Base-by-base conservation (phyloP, 2,888 invertebrate species). In the Magallana nippona region DNA sequence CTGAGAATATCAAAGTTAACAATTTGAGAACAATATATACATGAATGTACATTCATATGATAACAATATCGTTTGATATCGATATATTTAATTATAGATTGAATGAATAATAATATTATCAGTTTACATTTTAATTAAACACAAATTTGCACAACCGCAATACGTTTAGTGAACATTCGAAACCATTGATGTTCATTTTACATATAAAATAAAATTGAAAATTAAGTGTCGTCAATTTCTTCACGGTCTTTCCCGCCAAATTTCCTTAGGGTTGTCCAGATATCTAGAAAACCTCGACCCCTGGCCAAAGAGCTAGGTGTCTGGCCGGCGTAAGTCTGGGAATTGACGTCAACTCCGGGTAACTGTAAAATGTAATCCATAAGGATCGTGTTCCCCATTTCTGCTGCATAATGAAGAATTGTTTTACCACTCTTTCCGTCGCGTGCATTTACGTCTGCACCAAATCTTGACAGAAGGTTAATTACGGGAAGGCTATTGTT, bases 221-320 rank as follows among this genome's bases (percentile, higher is more conserved):
- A 10, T 63, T 22, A 63, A 63, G 63, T 71, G 71, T 71, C 71
- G 15, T 71, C 71, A 71, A 27, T 27, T 15, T 71, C 27, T 22
- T 71, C 71, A 71, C 15, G 32, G 22, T 71, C 71, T 71, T 71
- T 71, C 71, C 71, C 86, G 22, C 87, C 86, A 22, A 78, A 82
- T 8, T 63, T 78, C 22, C 84, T 85, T 78, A 88, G 78, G 2
- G 78, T 55, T 22, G 78, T 57, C 17, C 78, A 77, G 19, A 88
- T 79, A 27, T 83, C 81, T 62, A 44, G 56, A 60, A 85, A 81
- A 27, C 83, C 82, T 15, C 82, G 60, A 55, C 81, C 83, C 19
- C 87, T 60, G 10, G 89, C 89, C 58, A 88, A 63, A 17, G 86
- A 85, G 71, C 86, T 85, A 17, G 89, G 86, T 1, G 88, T 86